Conservation (phyloP, 1,140 invertebrate genomes). For the Drosophila cardini region DNA sequence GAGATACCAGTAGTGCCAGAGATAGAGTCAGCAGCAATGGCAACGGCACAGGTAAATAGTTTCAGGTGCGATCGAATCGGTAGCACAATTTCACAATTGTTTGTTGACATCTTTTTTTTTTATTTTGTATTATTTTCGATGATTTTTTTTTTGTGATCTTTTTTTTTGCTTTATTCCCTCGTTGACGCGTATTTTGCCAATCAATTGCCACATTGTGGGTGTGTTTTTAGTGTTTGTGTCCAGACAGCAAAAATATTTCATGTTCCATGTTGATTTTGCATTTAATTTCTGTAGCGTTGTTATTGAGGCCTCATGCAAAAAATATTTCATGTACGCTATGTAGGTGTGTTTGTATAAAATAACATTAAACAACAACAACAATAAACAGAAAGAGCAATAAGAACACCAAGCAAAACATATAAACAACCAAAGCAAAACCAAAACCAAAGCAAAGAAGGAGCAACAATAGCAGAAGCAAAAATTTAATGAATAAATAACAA, state of each 20-base stretch:
- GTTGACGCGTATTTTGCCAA: constrained; percentile 63
- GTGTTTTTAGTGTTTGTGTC: constrained; percentile 46
- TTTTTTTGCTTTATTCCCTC: not conserved
- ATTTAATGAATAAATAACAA: constrained; percentile 83
- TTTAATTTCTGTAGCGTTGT: constrained; percentile 64
- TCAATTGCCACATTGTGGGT: constrained; percentile 77
- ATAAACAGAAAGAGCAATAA: constrained; percentile 24
- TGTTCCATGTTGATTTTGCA: constrained; percentile 67
- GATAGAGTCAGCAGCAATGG: not conserved
- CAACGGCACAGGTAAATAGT: constrained; percentile 37
- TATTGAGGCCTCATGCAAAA: constrained; percentile 68
- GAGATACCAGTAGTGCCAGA: not conserved
- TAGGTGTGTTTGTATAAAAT: constrained; percentile 60
- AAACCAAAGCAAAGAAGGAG: constrained; percentile 48
- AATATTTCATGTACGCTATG: constrained; percentile 59
- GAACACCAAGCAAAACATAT: constrained; percentile 23
- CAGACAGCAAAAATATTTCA: constrained; percentile 44
- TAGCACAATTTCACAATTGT: constrained; percentile 77
- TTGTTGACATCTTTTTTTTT: constrained; percentile 67
- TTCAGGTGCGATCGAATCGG: constrained; percentile 61
- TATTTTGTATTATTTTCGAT: too few species aligned
- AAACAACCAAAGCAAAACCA: constrained; percentile 49
- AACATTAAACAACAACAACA: constrained; percentile 13
- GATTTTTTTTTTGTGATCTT: too few species aligned
- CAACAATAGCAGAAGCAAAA: constrained; percentile 69